Evolutionary conservation across 2,888 invertebrate genomes (phyloP).

Genomic region (Catocala nupta): DNA sequence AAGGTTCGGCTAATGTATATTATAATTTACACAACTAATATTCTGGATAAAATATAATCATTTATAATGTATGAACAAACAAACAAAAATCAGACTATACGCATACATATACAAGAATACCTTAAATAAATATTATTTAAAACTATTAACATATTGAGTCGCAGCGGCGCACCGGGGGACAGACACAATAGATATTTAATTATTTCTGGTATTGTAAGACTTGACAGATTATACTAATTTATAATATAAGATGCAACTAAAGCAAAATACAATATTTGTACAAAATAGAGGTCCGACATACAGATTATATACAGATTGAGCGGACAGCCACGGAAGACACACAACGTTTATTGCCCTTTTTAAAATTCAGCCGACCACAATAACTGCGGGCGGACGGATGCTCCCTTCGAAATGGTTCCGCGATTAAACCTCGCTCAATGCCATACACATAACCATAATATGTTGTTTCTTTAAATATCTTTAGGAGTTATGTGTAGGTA

Average conservation of each 20-base stretch:
- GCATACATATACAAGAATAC: too few relatives aligned
- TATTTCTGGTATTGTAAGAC: too few relatives aligned
- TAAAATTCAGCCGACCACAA: constrained; percentile 57
- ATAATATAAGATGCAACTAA: neutral
- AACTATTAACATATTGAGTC: too few relatives aligned
- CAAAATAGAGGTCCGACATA: constrained; percentile 19
- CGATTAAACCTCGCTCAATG: constrained; percentile 52
- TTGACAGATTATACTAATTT: too few relatives aligned
- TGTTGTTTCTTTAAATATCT: constrained; percentile 28
- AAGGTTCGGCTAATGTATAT: too few relatives aligned
- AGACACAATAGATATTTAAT: too few relatives aligned
- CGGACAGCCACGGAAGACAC: constrained; percentile 20
- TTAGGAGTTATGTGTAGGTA: neutral
- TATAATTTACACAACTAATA: too few relatives aligned
- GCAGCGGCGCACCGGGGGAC: too few relatives aligned
- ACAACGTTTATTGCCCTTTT: constrained; percentile 48
- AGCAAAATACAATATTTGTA: constrained; percentile 9
- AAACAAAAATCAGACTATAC: too few relatives aligned
- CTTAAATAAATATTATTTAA: too few relatives aligned
- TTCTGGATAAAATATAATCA: too few relatives aligned
- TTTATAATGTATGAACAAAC: too few relatives aligned
- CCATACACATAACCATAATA: constrained; percentile 29
- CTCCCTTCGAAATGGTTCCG: constrained; percentile 50
- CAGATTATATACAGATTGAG: constrained; percentile 18
- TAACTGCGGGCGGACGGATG: constrained; percentile 52